Base-by-base conservation (phyloP, 2,888 invertebrate species). In the Lasius fuliginosus region DNA sequence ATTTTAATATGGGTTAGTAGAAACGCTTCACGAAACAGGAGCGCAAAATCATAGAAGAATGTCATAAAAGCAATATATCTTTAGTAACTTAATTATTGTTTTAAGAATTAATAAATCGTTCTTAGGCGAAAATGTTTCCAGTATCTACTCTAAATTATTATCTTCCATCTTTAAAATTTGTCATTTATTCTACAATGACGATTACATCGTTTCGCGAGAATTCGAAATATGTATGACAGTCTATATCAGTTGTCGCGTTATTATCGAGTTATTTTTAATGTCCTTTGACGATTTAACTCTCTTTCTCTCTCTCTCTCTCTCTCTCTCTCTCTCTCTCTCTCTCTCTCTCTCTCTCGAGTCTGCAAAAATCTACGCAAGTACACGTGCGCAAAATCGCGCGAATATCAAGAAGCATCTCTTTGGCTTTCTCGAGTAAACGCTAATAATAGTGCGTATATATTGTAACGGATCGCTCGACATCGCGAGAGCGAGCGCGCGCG, bases 1-100 rank as follows among this genome's bases (percentile, higher is more conserved):
- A 71, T 58, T 76, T 65, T 68, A 68, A 77, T 42, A 49, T 73
- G 46, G 58, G 73, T 40, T 76, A 64, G 46, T 75, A 75, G 62
- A 42, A 62, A 49, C n/a, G 18, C 49, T 49, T 49, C n/a, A 8
- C 11, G 12, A 81, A 71, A 60, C 23, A n/a, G 30, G 23, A 27
- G 8, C 23, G 23, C 53, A 53, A n/a, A 82, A 49, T 42, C n/a
- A 42, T 18, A n/a, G 18, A 27, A 18, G 40, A 53, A 65, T 60
- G 8, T 12, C 12, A 60, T 9, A n/a, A 62, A n/a, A 33, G 8
- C 8, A n/a, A 11, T n/a, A 46, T 5, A 11, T 64, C 18, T 33
- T 9, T 3, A 15, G 15, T n/a, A 27, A 60, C 30, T 18, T 60
- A 60, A 60, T 30, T 62, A 9, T 42, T 40, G 5, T 62, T 60